Evolutionary conservation across 2,888 invertebrate species (phyloP).

Genomic region (Hemithea aestivaria): DNA sequence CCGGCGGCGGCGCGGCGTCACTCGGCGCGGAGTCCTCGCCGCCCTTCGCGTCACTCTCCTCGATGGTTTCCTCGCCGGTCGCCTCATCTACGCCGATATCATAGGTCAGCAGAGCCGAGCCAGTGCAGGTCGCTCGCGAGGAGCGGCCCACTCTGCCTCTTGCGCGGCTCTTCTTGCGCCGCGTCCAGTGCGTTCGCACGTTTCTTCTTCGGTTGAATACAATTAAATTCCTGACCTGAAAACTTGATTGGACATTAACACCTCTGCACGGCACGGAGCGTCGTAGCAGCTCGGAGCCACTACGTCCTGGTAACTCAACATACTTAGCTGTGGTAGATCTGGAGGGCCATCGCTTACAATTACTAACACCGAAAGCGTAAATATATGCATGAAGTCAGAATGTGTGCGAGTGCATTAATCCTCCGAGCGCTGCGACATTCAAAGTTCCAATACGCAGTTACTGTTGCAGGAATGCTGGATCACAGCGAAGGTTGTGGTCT

Average conservation of each 20-base stretch:
- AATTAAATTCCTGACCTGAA: conserved; percentile 69
- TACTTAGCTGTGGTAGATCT: conserved; percentile 35
- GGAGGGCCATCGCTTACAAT: conserved; percentile 30
- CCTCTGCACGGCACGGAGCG: conserved; percentile 57
- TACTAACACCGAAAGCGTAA: conserved; percentile 16
- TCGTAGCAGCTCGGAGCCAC: conserved; percentile 44
- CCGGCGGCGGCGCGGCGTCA: conserved; percentile 45
- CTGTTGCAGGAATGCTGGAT: conserved; percentile 13
- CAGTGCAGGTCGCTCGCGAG: conserved; percentile 66
- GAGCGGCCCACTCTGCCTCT: conserved; percentile 66
- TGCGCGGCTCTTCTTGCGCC: conserved; percentile 30
- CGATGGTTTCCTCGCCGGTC: conserved; percentile 48
- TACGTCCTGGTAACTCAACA: conserved; percentile 45
- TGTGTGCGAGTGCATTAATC: conserved; percentile 21
- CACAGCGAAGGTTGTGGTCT: conserved; percentile 6
- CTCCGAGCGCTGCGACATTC: conserved; percentile 23
- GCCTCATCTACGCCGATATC: conserved; percentile 71
- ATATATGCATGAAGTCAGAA: conserved; percentile 10
- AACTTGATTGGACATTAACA: conserved; percentile 77
- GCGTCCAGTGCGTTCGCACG: conserved; percentile 21
- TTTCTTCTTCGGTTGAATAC: conserved; percentile 47
- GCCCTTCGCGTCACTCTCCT: conserved; percentile 46
- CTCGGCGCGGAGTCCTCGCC: conserved; percentile 45
- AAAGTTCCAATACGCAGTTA: conserved; percentile 23
- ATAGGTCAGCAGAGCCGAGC: conserved; percentile 52